Percentiles rank a stretch among this genome's conserved stretches.
Evolutionary conservation across 2,888 invertebrate genomes (phyloP).

Genomic region (Cetonia aurata): DNA sequence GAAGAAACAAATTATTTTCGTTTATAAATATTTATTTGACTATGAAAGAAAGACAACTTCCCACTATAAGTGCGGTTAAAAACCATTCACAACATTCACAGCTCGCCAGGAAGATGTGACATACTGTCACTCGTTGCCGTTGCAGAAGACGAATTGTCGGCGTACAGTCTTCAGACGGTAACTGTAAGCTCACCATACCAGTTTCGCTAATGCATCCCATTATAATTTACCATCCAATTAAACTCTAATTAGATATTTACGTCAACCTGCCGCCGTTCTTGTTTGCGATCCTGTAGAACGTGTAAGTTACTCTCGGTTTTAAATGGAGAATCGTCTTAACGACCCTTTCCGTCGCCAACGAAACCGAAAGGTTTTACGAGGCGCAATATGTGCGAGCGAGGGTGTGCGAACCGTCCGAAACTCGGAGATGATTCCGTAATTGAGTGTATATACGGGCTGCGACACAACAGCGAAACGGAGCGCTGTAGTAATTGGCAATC

Average conservation of each 20-base stretch:
- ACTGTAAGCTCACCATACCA: background rate
- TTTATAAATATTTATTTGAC: no score
- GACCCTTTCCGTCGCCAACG: background rate
- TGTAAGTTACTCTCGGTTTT: slow-evolving; percentile 10
- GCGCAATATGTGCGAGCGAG: slow-evolving; percentile 18
- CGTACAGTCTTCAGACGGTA: background rate
- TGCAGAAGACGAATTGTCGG: no score
- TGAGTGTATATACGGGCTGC: background rate
- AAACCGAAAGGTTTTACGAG: slow-evolving; percentile 11
- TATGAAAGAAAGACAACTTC: no score
- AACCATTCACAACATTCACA: no score
- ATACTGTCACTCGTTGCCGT: no score
- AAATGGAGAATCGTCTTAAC: slow-evolving; percentile 31
- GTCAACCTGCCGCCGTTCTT: slow-evolving; percentile 25
- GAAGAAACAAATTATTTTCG: no score
- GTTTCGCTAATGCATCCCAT: slow-evolving; percentile 31
- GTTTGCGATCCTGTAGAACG: background rate
- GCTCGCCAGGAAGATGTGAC: no score
- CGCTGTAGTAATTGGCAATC: no score
- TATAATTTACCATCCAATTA: slow-evolving; percentile 45
- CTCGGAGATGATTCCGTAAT: slow-evolving; percentile 19
- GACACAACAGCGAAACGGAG: background rate
- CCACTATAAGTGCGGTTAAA: no score
- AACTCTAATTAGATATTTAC: slow-evolving; percentile 45
- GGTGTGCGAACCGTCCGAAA: background rate